Conservation (phyloP, 2,888 invertebrate species). For the Drosophila niveifrons region DNA sequence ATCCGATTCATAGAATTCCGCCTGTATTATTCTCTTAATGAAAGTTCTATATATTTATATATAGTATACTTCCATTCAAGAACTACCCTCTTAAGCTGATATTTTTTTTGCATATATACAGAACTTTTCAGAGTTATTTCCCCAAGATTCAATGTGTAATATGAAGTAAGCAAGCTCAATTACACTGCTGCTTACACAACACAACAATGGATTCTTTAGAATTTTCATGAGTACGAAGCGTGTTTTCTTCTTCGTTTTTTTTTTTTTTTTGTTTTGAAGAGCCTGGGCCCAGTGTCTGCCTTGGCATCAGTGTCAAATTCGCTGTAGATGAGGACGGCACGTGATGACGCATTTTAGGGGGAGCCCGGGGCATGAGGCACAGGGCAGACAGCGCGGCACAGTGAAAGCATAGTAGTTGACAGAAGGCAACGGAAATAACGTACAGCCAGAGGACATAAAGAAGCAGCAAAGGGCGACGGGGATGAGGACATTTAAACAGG, state of each 20-base stretch:
- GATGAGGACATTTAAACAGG: conserved; percentile 50
- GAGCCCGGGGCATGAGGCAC: conserved; percentile 11
- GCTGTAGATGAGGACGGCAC: conserved; percentile 38
- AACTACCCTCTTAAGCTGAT: background rate
- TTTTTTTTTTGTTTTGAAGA: too few relatives aligned
- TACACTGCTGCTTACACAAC: background rate
- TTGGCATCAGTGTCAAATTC: conserved; percentile 44
- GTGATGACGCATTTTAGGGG: conserved; percentile 58
- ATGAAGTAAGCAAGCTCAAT: conserved; percentile 13
- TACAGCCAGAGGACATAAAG: conserved; percentile 17
- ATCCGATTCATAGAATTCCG: background rate
- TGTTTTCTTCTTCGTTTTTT: background rate
- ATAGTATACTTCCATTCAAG: background rate
- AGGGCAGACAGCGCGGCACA: conserved; percentile 27
- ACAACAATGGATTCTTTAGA: conserved; percentile 19
- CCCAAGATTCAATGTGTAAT: background rate
- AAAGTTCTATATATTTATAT: background rate
- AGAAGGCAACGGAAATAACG: conserved; percentile 47
- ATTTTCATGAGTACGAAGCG: background rate
- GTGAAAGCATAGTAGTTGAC: conserved; percentile 29
- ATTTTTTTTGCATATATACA: background rate
- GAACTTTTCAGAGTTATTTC: background rate
- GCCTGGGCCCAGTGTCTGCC: conserved; percentile 17
- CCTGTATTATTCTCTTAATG: too few relatives aligned
- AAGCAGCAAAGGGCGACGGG: background rate